These are phyloP conservation scores for Diprion similis DNA, from an alignment of 1,140 invertebrate genomes.

Conservation along the genomic window DNA sequence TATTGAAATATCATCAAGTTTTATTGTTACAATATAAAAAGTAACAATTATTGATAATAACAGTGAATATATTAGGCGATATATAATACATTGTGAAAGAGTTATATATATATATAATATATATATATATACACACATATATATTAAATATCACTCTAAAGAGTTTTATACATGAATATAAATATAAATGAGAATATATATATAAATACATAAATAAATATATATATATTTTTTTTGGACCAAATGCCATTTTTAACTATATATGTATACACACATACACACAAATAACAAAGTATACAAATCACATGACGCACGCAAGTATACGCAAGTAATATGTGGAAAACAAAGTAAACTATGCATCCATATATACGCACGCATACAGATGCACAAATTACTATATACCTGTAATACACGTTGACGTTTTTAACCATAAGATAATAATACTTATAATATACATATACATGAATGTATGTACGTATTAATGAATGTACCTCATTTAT, in stretches of 20 bases:
- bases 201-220: neutral
- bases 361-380: neutral
- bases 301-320: too few species aligned
- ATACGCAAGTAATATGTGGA: too few species aligned
- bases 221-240: neutral
- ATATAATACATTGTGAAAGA: too few species aligned
- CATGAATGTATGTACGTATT: conserved; percentile 5
- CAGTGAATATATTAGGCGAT: too few species aligned
- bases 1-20: too few species aligned
- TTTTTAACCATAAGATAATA: neutral
- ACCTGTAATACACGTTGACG: neutral
- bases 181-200: neutral
- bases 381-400: neutral
- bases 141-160: neutral
- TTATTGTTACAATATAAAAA: too few species aligned
- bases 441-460: neutral
- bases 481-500: conserved; percentile 15
- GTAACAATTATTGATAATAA: too few species aligned
- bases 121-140: neutral
- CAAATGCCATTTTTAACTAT: neutral
- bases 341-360: too few species aligned
- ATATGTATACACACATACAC: too few species aligned
- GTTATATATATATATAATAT: neutral
- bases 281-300: too few species aligned
- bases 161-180: neutral